Conservation (phyloP, 2,888 invertebrate genomes). For the Boloria selene region DNA sequence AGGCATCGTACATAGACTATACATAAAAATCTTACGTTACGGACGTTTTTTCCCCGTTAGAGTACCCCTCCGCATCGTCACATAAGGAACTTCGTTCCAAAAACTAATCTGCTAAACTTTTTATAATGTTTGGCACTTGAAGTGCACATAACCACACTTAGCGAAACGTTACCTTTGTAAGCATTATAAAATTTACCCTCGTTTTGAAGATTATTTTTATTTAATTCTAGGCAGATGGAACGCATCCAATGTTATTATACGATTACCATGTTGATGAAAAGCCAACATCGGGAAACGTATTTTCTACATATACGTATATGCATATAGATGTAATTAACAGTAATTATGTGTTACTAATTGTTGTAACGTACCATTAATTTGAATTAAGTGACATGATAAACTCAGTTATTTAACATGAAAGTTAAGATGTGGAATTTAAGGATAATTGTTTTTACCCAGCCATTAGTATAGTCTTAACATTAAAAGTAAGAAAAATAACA, state of each 20-base stretch:
- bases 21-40: too few species aligned
- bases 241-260: slow-evolving; percentile 75
- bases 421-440: background rate
- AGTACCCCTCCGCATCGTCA: too few species aligned
- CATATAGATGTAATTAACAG: slow-evolving; percentile 30
- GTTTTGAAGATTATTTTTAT: slow-evolving; percentile 77
- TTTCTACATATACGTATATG: slow-evolving; percentile 36
- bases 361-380: slow-evolving; percentile 2
- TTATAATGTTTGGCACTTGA: slow-evolving; percentile 32
- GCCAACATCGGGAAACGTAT: slow-evolving; percentile 61
- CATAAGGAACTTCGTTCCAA: too few species aligned
- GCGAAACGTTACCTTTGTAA: slow-evolving; percentile 49
- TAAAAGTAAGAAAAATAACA: slow-evolving; percentile 58
- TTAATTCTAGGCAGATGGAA: slow-evolving; percentile 78
- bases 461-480: slow-evolving; percentile 34
- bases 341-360: slow-evolving; percentile 32
- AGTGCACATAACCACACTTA: slow-evolving; percentile 27
- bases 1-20: too few species aligned
- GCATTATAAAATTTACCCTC: slow-evolving; percentile 64
- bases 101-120: too few species aligned
- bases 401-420: slow-evolving; percentile 12
- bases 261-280: slow-evolving; percentile 82
- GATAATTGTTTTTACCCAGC: background rate
- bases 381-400: slow-evolving; percentile 12
- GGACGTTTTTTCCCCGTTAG: too few species aligned